phyloP scores from a whole-genome alignment of 2,113 vertebrate genomes.

The Microtus pennsylvanicus region DNA sequence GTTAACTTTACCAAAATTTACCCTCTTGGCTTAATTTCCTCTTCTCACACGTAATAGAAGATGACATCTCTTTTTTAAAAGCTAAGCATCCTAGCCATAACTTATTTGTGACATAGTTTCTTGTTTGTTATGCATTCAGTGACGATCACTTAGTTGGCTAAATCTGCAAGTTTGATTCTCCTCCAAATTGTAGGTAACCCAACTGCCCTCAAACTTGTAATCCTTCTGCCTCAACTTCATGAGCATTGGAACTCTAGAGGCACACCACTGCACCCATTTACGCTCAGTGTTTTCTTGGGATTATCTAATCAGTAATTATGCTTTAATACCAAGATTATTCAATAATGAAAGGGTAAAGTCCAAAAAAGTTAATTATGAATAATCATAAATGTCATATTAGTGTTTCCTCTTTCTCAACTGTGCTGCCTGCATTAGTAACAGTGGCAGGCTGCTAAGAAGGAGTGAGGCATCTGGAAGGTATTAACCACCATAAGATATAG shows the following conservation, averaged over 20 bases:
- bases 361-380: conserved; percentile 43
- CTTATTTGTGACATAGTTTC: not conserved
- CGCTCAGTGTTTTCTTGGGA: not conserved
- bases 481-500: not conserved
- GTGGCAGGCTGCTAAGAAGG: not conserved
- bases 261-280: too few species aligned
- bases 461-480: not conserved
- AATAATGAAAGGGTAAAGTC: not conserved
- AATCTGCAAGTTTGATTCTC: not conserved
- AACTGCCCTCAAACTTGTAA: not conserved
- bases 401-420: not conserved
- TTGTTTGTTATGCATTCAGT: not conserved
- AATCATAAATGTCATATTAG: not conserved
- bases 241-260: too few species aligned
- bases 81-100: not conserved
- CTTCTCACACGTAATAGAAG: not conserved
- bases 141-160: conserved; percentile 17
- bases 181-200: not conserved
- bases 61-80: not conserved
- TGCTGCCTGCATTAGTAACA: not conserved
- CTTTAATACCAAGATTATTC: not conserved
- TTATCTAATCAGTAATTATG: conserved; percentile 52
- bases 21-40: not conserved
- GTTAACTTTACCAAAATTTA: not conserved
- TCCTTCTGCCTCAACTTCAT: not conserved